Evolutionary conservation across 2,888 invertebrate genomes (phyloP), one percentile per base, ranked within the genome.

Genomic region (Hipparchia sbordonii): DNA sequence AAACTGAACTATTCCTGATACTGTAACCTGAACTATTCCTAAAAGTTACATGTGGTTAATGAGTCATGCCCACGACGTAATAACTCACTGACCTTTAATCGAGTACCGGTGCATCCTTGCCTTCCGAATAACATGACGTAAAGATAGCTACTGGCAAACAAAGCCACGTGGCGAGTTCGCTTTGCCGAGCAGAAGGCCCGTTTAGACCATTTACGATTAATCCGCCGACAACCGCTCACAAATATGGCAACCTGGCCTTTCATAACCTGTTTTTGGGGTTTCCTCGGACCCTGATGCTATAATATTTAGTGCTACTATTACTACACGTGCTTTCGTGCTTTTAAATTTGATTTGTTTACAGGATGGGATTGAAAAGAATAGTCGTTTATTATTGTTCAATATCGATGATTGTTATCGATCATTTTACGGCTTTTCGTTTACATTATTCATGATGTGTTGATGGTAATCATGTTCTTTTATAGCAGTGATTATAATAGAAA

Each of bases 191-290:
- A 77, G 80, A 76, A 78, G 79, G 77, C 79, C 86, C 86, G 93
- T 91, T 92, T 91, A 88, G 90, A 88, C 93, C 93, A 88, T 93
- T 92, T 93, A 92, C 91, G 92, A 91, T 91, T 92, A 92, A 92
- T 92, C 91, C 93, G 91, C 89, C 88, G 86, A 87, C 87, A 85
- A 84, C 84, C 83, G 85, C 85, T 84, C 86, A 87, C 92, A 90
- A 92, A 92, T 90, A 90, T 91, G 93, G 93, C 88, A 92, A 91
- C 89, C 87, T 85, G 90, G 89, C 88, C 86, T 90, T 88, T 90
- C 88, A 88, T 90, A 93, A 93, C 93, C 92, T 91, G 93, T 93
- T 93, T 93, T 93, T 89, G 92, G 93, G 92, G 91, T 90, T 91
- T 89, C 90, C 92, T 91, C 88, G 85, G 88, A 86, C 88, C 89